Evolutionary conservation across 2,113 vertebrate species (phyloP).

Genomic region (Lucifuga dentata): DNA sequence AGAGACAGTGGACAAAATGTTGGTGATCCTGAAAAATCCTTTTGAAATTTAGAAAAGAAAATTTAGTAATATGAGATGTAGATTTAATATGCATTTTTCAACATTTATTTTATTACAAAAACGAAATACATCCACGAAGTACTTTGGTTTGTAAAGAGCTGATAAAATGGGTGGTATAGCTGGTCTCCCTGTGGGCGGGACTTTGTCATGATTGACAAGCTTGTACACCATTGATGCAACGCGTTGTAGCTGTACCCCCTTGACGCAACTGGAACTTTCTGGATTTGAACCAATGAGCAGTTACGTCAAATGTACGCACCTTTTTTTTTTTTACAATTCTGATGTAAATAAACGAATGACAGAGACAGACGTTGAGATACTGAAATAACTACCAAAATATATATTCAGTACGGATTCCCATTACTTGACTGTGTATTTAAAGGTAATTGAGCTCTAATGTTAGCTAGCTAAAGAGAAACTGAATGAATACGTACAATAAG

Average conservation of each 20-base stretch:
- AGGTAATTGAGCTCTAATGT: conserved; percentile 51
- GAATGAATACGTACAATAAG: neutral
- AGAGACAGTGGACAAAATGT: conserved; percentile 29
- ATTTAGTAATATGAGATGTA: too few relatives aligned
- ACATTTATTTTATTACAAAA: too few relatives aligned
- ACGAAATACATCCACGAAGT: too few relatives aligned
- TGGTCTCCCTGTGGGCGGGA: conserved; percentile 18
- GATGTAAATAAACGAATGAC: conserved; percentile 86
- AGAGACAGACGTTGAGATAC: conserved; percentile 50
- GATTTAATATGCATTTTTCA: too few relatives aligned
- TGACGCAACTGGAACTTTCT: conserved; percentile 61
- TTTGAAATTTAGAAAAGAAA: too few relatives aligned
- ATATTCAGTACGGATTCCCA: conserved; percentile 11
- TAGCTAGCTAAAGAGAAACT: neutral
- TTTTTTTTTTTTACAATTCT: conserved; percentile 42
- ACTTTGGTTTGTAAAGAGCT: too few relatives aligned
- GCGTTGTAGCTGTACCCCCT: conserved; percentile 28
- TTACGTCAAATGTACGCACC: conserved; percentile 45
- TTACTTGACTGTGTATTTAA: conserved; percentile 21
- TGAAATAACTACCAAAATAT: conserved; percentile 44
- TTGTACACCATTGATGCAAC: conserved; percentile 51
- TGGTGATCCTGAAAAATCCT: accelerated
- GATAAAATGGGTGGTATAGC: too few relatives aligned
- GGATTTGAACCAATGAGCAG: conserved; percentile 78
- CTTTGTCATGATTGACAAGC: conserved; percentile 43